phyloP scores from a whole-genome alignment of 1,140 invertebrate species.

The Sogatella furcifera region DNA sequence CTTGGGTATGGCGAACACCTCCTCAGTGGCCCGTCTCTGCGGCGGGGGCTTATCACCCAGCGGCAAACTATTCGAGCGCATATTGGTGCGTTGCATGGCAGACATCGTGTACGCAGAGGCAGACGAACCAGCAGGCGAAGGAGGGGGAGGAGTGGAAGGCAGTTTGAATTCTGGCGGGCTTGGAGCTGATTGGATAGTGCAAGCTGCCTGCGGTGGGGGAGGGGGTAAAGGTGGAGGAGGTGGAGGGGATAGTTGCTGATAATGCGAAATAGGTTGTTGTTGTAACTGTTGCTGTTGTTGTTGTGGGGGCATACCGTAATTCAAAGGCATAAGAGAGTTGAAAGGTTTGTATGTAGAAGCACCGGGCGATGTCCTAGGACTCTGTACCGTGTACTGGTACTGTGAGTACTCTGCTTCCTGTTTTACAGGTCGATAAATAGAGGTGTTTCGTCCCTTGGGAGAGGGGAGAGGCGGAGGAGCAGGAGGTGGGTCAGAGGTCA shows the following conservation, averaged over 20 bases:
- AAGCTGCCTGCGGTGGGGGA: constrained; percentile 1
- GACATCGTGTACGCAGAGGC: not conserved
- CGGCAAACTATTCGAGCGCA: constrained; percentile 32
- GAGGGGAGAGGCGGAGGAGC: constrained; percentile 7
- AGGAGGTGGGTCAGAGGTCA: not conserved
- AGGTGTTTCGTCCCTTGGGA: not conserved
- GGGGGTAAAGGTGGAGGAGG: constrained; percentile 1
- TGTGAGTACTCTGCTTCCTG: not conserved
- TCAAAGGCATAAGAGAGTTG: not conserved
- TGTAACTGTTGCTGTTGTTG: not conserved
- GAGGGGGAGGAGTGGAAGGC: constrained; percentile 3
- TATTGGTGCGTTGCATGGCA: not conserved
- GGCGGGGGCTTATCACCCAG: constrained; percentile 11
- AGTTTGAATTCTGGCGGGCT: not conserved
- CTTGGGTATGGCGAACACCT: constrained; percentile 41
- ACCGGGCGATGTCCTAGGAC: not conserved
- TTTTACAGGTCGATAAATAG: not conserved
- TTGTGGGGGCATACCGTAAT: not conserved
- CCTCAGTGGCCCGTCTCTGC: constrained; percentile 28
- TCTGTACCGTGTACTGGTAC: not conserved
- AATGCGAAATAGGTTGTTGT: too few relatives aligned
- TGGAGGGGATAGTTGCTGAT: constrained; percentile 11
- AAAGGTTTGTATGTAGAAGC: not conserved
- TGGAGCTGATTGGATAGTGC: not conserved
- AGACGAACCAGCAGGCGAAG: not conserved